Conservation (phyloP, 2,113 vertebrate genomes). For the Meleagris gallopavo region DNA sequence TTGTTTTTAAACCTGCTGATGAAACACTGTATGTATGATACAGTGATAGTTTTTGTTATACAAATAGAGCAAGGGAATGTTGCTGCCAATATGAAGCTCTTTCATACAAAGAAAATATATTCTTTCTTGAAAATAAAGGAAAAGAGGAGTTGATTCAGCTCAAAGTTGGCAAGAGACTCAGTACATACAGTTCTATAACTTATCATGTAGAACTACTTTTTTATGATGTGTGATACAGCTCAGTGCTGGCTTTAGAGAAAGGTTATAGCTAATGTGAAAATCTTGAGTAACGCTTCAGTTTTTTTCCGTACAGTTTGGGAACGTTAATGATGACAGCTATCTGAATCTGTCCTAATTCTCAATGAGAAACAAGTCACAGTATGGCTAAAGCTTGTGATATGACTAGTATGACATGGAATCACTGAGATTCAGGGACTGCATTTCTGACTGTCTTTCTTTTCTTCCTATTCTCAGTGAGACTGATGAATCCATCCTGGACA, state of each 20-base stretch:
- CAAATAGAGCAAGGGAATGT: background rate
- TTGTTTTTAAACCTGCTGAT: background rate
- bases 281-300: background rate
- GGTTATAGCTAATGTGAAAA: background rate
- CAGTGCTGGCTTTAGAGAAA: background rate
- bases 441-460: background rate
- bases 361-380: background rate
- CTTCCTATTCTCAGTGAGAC: background rate
- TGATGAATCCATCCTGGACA: background rate
- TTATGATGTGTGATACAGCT: background rate
- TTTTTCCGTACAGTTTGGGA: background rate
- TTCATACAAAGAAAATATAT: background rate
- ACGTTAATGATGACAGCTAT: background rate
- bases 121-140: background rate
- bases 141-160: background rate
- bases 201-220: background rate
- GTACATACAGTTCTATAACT: background rate
- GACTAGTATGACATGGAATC: background rate
- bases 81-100: background rate
- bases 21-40: background rate
- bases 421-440: background rate
- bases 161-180: fast-evolving
- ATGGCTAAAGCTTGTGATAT: background rate
- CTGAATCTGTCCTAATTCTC: background rate
- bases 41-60: background rate